Evolutionary conservation across 1,140 invertebrate species (phyloP), one percentile per base, ranked within the genome.

Genomic region (Eueides isabella): DNA sequence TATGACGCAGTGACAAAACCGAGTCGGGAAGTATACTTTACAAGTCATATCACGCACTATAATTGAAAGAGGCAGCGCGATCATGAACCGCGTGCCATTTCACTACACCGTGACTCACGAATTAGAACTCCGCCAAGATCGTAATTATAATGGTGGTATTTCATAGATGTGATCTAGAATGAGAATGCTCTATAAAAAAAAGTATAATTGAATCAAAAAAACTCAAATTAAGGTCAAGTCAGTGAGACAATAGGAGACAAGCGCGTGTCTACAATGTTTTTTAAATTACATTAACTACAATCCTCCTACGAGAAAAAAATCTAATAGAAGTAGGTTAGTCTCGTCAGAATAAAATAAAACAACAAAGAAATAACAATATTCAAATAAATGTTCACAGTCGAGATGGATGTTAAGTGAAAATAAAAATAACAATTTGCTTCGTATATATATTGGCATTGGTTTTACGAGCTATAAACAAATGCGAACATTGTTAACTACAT

Each of bases 31-130:
- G 72, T 82, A 80, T 83, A 80, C 82, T 84, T 85, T 81, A 79
- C 82, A 73, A 87, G 85, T 85, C 83, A 83, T 84, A 89, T 88
- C 88, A 91, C 85, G 88, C 85, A 77, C 79, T 75, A 81, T 91
- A 86, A 88, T 87, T 89, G 85, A 87, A 89, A 85, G 84, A 82
- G 82, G 76, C 81, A 78, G 80, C 83, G 82, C 84, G 83, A 88
- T 88, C 85, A 83, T 85, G 87, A 81, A 71, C 83, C 77, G 82
- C 85, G 83, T 84, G 81, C 84, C 84, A 88, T 90, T 90, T 91
- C 85, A 83, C 81, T 83, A 78, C 79, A 80, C 84, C 89, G 90
- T 92, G 90, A 92, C 85, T 90, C 90, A 91, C 88, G 88, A 91
- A 90, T 88, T 89, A 91, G 85, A 90, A 77, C 89, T 91, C 67